Evolutionary conservation across 1,140 invertebrate genomes (phyloP).

Genomic region (Polypedilum pembai): DNA sequence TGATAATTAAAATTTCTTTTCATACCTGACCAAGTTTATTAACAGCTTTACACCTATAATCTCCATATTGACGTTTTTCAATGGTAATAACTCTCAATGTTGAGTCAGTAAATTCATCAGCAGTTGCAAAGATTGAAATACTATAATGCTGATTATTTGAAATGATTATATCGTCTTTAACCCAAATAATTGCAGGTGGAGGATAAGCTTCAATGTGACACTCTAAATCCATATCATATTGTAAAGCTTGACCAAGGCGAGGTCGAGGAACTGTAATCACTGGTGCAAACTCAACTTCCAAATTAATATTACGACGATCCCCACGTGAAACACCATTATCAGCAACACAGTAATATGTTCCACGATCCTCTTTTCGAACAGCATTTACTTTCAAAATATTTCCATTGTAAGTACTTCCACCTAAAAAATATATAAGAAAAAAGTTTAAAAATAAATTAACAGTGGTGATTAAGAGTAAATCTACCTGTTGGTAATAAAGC

Average conservation of each 20-base stretch:
- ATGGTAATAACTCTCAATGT: conserved; percentile 82
- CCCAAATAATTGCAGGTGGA: conserved; percentile 77
- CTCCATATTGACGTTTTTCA: conserved; percentile 81
- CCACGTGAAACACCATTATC: conserved; percentile 85
- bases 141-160: conserved; percentile 85
- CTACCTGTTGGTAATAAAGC: conserved; percentile 83
- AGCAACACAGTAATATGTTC: conserved; percentile 89
- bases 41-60: conserved; percentile 76
- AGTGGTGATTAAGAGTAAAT: conserved; percentile 52
- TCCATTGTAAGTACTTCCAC: conserved; percentile 55
- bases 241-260: conserved; percentile 73
- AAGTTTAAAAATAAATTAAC: conserved; percentile 13
- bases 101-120: conserved; percentile 83
- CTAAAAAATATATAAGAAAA: conserved; percentile 35
- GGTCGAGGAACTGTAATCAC: conserved; percentile 75
- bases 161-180: conserved; percentile 70
- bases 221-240: conserved; percentile 87
- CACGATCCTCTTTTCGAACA: conserved; percentile 80
- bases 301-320: conserved; percentile 73
- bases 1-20: too few species aligned
- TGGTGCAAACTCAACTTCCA: conserved; percentile 83
- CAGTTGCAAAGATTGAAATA: conserved; percentile 81
- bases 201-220: conserved; percentile 90
- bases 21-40: conserved; percentile 70
- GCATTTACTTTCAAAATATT: conserved; percentile 72